Evolutionary conservation across 23 tunicate species (phyloP).

Genomic region (Halocynthia roretzi): DNA sequence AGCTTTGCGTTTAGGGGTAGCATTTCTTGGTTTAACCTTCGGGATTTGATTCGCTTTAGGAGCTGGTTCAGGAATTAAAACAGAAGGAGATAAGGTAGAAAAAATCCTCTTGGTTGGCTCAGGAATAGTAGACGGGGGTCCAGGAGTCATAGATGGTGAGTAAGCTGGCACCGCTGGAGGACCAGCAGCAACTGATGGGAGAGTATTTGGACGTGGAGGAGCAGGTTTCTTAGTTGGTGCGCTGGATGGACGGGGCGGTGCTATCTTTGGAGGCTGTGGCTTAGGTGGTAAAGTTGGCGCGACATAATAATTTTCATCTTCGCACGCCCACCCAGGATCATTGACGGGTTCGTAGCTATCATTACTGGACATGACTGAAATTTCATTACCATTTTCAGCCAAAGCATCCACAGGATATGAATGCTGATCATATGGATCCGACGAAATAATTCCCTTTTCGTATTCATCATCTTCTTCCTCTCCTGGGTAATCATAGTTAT

Average conservation of each 20-base stretch:
- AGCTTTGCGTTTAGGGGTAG: conserved; percentile 71
- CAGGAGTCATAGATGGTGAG: not conserved
- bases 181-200: conserved; percentile 9
- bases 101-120: too few species aligned
- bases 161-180: conserved; percentile 22
- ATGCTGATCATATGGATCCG: too few species aligned
- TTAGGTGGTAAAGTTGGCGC: not conserved
- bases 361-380: too few species aligned
- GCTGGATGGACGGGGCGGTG: conserved; percentile 15
- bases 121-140: not conserved
- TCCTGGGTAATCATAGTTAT: not conserved
- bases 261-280: not conserved
- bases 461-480: not conserved
- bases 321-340: conserved; percentile 31
- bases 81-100: not conserved
- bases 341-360: conserved; percentile 11
- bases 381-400: too few species aligned
- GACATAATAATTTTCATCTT: not conserved
- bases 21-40: conserved; percentile 58
- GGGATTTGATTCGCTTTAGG: conserved; percentile 34
- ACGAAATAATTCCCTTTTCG: not conserved
- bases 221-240: conserved; percentile 16
- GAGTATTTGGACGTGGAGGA: conserved; percentile 19
- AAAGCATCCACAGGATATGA: too few species aligned
- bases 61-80: conserved; percentile 22